Conservation (phyloP, 2,113 vertebrate species). For the Salvelinus namaycush region DNA sequence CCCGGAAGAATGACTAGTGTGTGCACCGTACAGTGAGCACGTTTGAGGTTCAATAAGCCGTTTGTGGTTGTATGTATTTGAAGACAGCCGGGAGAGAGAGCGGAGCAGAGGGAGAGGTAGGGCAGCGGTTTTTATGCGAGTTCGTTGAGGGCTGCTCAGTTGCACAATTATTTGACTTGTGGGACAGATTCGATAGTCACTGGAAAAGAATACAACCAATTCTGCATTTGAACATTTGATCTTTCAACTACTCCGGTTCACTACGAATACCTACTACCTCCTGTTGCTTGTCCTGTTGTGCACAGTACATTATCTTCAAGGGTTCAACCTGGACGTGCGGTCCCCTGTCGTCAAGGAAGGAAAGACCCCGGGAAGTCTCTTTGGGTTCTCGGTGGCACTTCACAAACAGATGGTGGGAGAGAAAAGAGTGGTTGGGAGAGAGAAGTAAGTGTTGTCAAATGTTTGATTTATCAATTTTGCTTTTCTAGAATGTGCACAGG, state of each 20-base stretch:
- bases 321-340: constrained; percentile 78
- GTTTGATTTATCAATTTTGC: neutral
- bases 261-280: neutral
- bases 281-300: constrained; percentile 2
- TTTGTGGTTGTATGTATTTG: too few relatives aligned
- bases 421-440: neutral
- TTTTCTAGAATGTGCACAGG: neutral
- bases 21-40: too few relatives aligned
- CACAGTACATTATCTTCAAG: neutral
- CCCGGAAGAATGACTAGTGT: too few relatives aligned
- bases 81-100: too few relatives aligned
- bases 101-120: too few relatives aligned
- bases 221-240: too few relatives aligned
- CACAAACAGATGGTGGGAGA: constrained; percentile 71
- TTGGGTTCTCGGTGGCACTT: constrained; percentile 82
- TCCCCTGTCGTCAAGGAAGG: constrained; percentile 79
- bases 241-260: neutral
- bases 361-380: constrained; percentile 66
- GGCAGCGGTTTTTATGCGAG: neutral
- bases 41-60: too few relatives aligned
- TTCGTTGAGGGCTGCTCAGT: too few relatives aligned
- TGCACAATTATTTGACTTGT: too few relatives aligned
- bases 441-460: neutral
- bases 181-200: too few relatives aligned
- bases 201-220: too few relatives aligned